Conservation (phyloP, 2,888 invertebrate genomes). For the Tiphia femorata region DNA sequence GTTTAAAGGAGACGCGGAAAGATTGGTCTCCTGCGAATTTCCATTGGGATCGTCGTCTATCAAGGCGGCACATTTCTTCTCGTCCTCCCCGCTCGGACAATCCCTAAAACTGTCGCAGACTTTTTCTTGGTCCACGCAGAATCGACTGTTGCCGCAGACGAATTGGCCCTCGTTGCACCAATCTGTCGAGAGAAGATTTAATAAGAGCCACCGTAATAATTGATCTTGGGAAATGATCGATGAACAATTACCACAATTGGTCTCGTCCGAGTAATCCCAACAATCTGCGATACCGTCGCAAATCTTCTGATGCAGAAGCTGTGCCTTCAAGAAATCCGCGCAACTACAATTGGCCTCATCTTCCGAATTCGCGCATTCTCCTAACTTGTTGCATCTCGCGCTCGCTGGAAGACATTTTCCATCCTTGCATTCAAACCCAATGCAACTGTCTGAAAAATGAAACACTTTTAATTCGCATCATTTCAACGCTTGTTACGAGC, state of each 20-base stretch:
- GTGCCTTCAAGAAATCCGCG: constrained; percentile 80
- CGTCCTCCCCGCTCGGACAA: constrained; percentile 82
- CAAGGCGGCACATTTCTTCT: constrained; percentile 76
- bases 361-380: constrained; percentile 79
- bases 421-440: constrained; percentile 73
- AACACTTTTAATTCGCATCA: no score
- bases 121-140: constrained; percentile 76
- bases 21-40: neutral
- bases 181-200: constrained; percentile 72
- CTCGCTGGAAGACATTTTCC: constrained; percentile 77
- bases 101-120: constrained; percentile 81
- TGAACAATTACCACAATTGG: constrained; percentile 76
- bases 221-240: no score
- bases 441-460: constrained; percentile 33
- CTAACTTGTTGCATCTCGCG: constrained; percentile 79
- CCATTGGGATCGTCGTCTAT: constrained; percentile 53
- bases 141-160: constrained; percentile 80
- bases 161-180: constrained; percentile 82
- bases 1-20: neutral
- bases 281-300: constrained; percentile 86
- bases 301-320: constrained; percentile 79
- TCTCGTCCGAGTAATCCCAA: constrained; percentile 85
- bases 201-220: no score
- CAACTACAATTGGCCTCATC: constrained; percentile 83
- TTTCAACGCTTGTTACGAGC: no score